Conservation (phyloP, 2,888 invertebrate species). For the Chrysina gloriosa region DNA sequence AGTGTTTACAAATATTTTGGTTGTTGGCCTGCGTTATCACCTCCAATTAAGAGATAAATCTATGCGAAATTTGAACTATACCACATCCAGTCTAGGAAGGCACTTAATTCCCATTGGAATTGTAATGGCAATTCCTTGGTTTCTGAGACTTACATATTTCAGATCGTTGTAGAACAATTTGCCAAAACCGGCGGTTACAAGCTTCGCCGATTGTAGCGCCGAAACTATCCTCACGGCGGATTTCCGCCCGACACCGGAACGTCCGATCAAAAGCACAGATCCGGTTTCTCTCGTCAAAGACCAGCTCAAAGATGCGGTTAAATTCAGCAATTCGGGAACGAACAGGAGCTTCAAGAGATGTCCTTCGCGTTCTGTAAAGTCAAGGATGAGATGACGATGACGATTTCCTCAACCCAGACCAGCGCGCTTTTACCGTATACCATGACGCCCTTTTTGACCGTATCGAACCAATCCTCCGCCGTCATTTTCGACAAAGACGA, state of each 20-base stretch:
- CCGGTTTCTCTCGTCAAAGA: constrained; percentile 72
- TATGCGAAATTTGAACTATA: too few species aligned
- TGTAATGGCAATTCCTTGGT: not conserved
- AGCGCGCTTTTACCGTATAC: constrained; percentile 73
- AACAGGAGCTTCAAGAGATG: constrained; percentile 71
- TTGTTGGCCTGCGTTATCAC: too few species aligned
- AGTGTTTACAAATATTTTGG: too few species aligned
- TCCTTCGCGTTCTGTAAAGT: constrained; percentile 72
- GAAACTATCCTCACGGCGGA: constrained; percentile 81
- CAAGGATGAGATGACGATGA: not conserved
- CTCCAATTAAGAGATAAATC: too few species aligned
- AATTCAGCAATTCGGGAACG: constrained; percentile 74
- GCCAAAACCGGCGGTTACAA: constrained; percentile 62
- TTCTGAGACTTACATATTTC: constrained; percentile 72
- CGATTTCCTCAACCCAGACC: not conserved
- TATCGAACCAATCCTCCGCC: constrained; percentile 72
- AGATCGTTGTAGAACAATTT: constrained; percentile 78
- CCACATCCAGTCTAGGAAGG: too few species aligned
- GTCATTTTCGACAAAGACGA: constrained; percentile 56
- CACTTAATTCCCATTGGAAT: too few species aligned
- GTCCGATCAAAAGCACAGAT: constrained; percentile 78
- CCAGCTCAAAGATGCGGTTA: constrained; percentile 74
- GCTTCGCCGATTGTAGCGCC: constrained; percentile 76
- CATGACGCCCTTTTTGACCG: constrained; percentile 72
- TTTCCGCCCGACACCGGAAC: constrained; percentile 84